These are phyloP conservation scores for Crocuta crocuta DNA, from an alignment of 2,113 vertebrate genomes.

Conservation along the genomic window DNA sequence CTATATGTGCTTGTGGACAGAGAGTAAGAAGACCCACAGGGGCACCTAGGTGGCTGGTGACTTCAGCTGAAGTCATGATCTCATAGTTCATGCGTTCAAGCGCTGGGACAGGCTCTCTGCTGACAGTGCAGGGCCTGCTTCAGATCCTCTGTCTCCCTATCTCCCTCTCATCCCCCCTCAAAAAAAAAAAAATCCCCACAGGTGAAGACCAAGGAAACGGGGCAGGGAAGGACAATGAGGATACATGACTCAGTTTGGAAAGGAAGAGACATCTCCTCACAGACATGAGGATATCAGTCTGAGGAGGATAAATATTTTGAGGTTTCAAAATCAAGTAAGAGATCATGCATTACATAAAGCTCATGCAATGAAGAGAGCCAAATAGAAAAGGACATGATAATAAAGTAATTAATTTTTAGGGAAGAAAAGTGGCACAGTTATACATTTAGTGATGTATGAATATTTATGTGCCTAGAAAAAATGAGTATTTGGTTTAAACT, in stretches of 20 bases:
- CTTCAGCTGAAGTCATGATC: too few species aligned
- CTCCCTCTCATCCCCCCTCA: too few species aligned
- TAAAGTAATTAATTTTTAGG: not conserved
- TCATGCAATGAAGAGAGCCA: not conserved
- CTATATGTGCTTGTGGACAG: not conserved
- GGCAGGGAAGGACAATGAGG: not conserved
- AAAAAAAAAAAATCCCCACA: not conserved
- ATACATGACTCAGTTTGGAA: not conserved
- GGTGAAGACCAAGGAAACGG: not conserved
- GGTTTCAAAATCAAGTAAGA: not conserved
- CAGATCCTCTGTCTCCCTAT: too few species aligned
- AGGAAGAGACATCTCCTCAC: not conserved
- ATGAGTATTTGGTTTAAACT: not conserved
- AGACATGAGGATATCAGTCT: not conserved
- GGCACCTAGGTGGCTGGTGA: too few species aligned
- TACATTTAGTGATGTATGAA: not conserved
- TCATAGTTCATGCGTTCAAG: too few species aligned
- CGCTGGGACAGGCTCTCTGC: too few species aligned
- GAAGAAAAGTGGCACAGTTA: not conserved
- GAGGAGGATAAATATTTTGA: not conserved
- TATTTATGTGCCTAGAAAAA: not conserved
- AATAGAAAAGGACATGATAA: slow-evolving; percentile 5
- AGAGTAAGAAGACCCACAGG: not conserved
- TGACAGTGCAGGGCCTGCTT: too few species aligned
- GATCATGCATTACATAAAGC: not conserved